phyloP scores from a whole-genome alignment of 2,113 vertebrate genomes.

The Narcine bancroftii region DNA sequence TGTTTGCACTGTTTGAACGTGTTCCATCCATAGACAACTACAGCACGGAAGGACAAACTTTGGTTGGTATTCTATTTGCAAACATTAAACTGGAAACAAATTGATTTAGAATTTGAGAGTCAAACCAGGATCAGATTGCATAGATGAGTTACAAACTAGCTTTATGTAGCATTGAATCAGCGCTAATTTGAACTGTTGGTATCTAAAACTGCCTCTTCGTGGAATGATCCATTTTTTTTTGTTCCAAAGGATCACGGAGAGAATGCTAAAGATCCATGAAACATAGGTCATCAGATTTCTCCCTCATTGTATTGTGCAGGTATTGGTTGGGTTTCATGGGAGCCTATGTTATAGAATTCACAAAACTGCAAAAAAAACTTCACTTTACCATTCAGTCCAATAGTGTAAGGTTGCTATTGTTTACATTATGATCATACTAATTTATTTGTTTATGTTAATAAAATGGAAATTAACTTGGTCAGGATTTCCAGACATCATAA shows the following conservation, averaged over 20 bases:
- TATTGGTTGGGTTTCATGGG: neutral
- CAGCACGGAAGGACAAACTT: conserved; percentile 43
- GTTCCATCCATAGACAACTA: conserved; percentile 47
- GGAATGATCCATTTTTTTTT: neutral
- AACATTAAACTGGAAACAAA: neutral
- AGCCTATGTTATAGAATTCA: neutral
- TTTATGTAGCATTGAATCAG: neutral
- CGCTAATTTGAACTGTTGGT: neutral
- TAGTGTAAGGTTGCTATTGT: neutral
- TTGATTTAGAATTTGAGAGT: neutral
- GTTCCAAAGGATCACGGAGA: neutral
- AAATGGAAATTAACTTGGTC: neutral
- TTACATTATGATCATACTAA: neutral
- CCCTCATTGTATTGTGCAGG: no score
- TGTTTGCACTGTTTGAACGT: conserved; percentile 51
- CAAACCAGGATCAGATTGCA: neutral
- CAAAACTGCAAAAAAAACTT: neutral
- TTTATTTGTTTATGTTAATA: neutral
- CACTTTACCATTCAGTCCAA: neutral
- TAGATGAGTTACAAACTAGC: neutral
- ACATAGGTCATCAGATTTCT: neutral
- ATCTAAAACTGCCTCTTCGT: neutral
- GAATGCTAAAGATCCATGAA: neutral
- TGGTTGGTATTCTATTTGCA: conserved; percentile 13
- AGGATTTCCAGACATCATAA: neutral